Evolutionary conservation across 2,113 vertebrate species (phyloP).

Genomic region (Trichechus manatus): DNA sequence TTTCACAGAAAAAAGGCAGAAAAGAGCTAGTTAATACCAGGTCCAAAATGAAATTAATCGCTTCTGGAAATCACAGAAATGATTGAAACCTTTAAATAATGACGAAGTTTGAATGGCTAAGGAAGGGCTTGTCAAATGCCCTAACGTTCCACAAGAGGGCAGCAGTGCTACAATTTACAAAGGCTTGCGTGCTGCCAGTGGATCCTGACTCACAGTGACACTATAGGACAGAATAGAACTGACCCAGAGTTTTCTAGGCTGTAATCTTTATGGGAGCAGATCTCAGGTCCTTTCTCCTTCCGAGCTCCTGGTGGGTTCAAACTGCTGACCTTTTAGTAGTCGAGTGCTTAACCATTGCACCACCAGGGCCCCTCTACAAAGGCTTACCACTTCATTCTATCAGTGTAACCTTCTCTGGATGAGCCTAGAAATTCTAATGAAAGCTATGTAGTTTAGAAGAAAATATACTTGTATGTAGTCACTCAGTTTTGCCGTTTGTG

Average conservation of each 20-base stretch:
- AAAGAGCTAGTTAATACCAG: background rate
- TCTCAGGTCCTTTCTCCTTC: background rate
- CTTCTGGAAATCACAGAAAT: background rate
- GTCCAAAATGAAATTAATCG: constrained; percentile 12
- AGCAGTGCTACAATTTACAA: background rate
- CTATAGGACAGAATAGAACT: background rate
- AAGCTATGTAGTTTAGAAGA: background rate
- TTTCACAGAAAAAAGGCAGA: background rate
- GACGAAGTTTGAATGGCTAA: background rate
- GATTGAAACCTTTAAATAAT: background rate
- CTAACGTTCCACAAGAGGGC: constrained; percentile 34
- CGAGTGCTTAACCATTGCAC: background rate
- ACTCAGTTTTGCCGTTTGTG: background rate
- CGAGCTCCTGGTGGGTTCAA: background rate
- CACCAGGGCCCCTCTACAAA: background rate
- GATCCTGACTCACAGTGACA: background rate
- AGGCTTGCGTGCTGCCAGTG: background rate
- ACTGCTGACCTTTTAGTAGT: background rate
- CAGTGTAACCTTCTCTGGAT: background rate
- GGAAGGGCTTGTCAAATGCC: background rate
- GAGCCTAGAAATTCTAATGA: background rate
- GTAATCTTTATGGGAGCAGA: background rate
- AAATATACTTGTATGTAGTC: background rate
- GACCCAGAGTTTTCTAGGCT: background rate
- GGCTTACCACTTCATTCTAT: no score